A percentile compares a stretch with the other conserved stretches of the same genome.
These are phyloP conservation scores for Cynopterus brachyotis DNA, from an alignment of 2,113 vertebrate species.

Conservation along the genomic window DNA sequence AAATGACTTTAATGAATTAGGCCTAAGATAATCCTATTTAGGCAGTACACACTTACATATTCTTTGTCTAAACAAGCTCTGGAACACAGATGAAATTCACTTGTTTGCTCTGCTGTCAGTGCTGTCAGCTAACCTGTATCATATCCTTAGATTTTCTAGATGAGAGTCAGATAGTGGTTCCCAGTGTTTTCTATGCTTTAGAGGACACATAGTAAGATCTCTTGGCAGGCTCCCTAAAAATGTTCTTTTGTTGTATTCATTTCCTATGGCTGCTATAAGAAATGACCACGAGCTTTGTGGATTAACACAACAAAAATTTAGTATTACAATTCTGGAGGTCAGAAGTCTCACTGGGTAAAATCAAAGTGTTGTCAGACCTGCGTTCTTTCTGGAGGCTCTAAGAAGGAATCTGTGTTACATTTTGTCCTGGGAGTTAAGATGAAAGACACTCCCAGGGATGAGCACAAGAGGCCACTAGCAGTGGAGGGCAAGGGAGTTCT, in stretches of 20 bases:
- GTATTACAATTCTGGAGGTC: not conserved
- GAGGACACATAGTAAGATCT: not conserved
- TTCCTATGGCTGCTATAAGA: not conserved
- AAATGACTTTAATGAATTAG: not conserved
- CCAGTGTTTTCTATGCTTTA: not conserved
- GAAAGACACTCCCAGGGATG: not conserved
- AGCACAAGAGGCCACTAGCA: not conserved
- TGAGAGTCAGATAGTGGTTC: not conserved
- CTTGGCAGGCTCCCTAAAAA: not conserved
- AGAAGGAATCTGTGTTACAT: not conserved
- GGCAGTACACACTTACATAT: not conserved
- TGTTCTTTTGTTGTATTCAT: not conserved
- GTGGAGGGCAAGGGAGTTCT: not conserved
- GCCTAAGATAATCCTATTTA: not conserved
- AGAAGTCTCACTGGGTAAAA: not conserved
- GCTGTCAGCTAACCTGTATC: not conserved
- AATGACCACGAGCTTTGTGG: not conserved
- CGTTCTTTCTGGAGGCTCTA: not conserved
- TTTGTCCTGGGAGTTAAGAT: not conserved
- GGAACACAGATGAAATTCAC: not conserved
- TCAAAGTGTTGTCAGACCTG: not conserved
- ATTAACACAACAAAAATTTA: not conserved
- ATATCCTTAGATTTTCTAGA: not conserved
- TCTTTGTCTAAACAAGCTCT: not conserved
- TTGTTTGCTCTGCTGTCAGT: not conserved